Base-by-base conservation (phyloP, 2,797 vertebrate species). In the Notolepis coatsorum region DNA sequence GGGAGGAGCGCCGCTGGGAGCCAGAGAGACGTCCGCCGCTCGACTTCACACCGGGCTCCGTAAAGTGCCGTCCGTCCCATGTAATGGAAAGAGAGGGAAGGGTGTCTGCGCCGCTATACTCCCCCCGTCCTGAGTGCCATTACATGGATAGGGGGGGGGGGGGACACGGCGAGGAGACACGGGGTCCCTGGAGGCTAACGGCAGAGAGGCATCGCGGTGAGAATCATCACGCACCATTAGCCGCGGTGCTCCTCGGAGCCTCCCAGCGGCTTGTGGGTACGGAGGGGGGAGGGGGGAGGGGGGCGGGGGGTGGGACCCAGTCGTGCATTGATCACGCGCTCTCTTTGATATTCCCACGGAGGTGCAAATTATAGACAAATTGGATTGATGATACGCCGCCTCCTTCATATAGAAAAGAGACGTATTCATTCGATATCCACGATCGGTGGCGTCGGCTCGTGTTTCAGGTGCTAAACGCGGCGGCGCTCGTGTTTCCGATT, bases 191-290 rank as follows among this genome's bases (percentile, higher is more conserved):
- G 70, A 61, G 63, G 65, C 58, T n/a, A 54, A 73, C 15, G 20
- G 58, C 15, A 42, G 60, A 73, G n/a, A 75, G 66, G 47, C 65
- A 60, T 54, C 57, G 45, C 61, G 38, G 45, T 18, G 69, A 69
- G 77, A 65, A 71, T 63, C 24, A 62, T 64, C 53, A 75, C 59
- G 65, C 68, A 52, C 51, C 70, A 81, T 76, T 80, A 71, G 63
- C 62, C 38, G 58, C 39, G 58, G 49, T 38, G 48, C 64, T 71
- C 72, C 2, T 33, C 73, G 63, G 66, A 68, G 39, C 45, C 47
- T 61, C 73, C 64, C 20, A 45, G 27, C 68, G 60, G 70, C 70
- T 75, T 72, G 79, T 23, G 50, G 28, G 49, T 30, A 46, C 46
- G 46, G n/a, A n/a, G n/a, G n/a, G n/a, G 46, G 65, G n/a, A n/a